phyloP scores from a whole-genome alignment of 2,113 vertebrate species.

The Eubucco bourcierii region DNA sequence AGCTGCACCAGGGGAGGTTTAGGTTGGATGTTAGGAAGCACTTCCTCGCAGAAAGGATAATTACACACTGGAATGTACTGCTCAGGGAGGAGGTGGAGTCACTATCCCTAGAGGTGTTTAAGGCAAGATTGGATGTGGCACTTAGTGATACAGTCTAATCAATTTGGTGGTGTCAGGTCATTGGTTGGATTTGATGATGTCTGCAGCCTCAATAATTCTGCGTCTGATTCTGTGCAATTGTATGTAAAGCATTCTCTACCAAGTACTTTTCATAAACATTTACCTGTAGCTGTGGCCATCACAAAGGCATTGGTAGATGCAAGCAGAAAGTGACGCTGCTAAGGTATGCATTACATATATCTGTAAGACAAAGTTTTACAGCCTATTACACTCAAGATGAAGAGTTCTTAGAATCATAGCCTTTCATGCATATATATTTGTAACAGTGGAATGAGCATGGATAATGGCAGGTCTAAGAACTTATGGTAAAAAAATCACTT shows the following conservation, averaged over 20 bases:
- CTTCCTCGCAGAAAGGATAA: too few species aligned
- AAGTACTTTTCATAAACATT: neutral
- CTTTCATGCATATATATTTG: neutral
- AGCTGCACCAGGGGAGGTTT: too few species aligned
- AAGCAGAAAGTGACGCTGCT: constrained; percentile 95
- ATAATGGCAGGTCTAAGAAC: neutral
- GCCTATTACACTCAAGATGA: neutral
- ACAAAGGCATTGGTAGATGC: constrained; percentile 98
- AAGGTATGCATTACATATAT: constrained; percentile 94
- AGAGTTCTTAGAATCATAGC: neutral
- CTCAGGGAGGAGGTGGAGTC: too few species aligned
- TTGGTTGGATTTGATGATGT: too few species aligned
- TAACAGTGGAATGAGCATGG: neutral
- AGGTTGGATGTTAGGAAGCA: too few species aligned
- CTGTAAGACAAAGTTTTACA: constrained; percentile 73
- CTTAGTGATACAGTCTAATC: too few species aligned
- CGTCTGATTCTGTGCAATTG: too few species aligned
- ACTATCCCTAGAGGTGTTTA: too few species aligned
- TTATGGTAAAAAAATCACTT: neutral
- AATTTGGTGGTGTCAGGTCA: too few species aligned
- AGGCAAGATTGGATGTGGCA: too few species aligned
- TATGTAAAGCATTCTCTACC: neutral
- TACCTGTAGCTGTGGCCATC: constrained; percentile 92
- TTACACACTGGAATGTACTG: too few species aligned
- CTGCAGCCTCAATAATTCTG: too few species aligned